Percentiles rank a stretch among this genome's conserved stretches.
Evolutionary conservation across 2,113 vertebrate species (phyloP).

Genomic region (Poeciliopsis turrubarensis): DNA sequence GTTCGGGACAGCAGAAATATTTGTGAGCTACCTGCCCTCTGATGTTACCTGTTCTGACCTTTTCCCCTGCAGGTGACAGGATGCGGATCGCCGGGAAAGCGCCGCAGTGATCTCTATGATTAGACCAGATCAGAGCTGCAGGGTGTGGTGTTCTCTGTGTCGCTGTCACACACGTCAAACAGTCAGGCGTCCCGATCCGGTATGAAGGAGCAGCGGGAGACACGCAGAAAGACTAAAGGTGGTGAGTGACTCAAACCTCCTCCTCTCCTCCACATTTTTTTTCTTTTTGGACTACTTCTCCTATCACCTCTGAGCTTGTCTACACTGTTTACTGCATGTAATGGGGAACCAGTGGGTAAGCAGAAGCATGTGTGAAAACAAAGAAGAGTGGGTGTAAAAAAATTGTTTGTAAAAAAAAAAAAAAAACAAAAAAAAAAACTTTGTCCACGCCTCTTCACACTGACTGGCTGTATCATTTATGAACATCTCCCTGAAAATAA

Average conservation of each 20-base stretch:
- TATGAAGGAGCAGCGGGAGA: slow-evolving; percentile 57
- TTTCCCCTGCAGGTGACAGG: slow-evolving; percentile 68
- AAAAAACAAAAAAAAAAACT: slow-evolving; percentile 29
- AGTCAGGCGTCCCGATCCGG: slow-evolving; percentile 62
- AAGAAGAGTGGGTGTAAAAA: slow-evolving; percentile 10
- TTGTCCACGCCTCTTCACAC: slow-evolving; percentile 55
- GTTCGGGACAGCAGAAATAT: slow-evolving; percentile 28
- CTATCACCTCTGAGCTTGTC: slow-evolving; percentile 39
- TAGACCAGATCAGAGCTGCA: slow-evolving; percentile 54
- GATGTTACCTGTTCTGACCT: slow-evolving; percentile 73
- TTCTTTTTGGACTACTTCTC: slow-evolving; percentile 4
- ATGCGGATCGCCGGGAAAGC: slow-evolving; percentile 50
- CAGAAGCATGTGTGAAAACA: slow-evolving; percentile 35
- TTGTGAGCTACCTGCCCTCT: slow-evolving; percentile 50
- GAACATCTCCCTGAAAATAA: slow-evolving; percentile 6
- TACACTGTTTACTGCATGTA: slow-evolving; percentile 21
- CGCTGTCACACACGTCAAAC: slow-evolving; percentile 69
- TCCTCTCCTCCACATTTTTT: slow-evolving; percentile 30
- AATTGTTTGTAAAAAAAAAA: slow-evolving; percentile 44
- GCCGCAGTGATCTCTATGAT: slow-evolving; percentile 43
- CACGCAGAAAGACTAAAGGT: slow-evolving; percentile 41
- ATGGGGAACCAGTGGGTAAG: neutral
- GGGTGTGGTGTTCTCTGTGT: slow-evolving; percentile 65
- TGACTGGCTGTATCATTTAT: slow-evolving; percentile 37
- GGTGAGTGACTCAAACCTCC: slow-evolving; percentile 60